phyloP scores from a whole-genome alignment of 2,888 invertebrate species.

The Agrochola lota region DNA sequence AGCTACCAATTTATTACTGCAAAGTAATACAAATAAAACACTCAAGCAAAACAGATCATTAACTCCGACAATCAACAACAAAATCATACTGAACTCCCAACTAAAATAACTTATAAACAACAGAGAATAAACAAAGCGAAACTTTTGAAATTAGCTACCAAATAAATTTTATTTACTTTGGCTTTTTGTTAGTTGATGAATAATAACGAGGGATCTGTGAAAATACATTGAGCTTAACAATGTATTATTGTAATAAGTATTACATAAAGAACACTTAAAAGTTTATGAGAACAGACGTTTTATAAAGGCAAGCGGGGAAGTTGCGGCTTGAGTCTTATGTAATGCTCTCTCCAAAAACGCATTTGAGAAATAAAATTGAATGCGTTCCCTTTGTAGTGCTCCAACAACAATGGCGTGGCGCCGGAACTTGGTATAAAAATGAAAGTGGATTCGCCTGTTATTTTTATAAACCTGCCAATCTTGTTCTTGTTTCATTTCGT shows the following conservation, averaged over 20 bases:
- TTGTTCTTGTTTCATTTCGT: constrained; percentile 86
- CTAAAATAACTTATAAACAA: constrained; percentile 69
- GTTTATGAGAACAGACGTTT: constrained; percentile 63
- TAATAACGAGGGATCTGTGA: constrained; percentile 68
- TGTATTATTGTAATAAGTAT: constrained; percentile 60
- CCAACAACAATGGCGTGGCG: constrained; percentile 82
- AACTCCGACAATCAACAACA: constrained; percentile 54
- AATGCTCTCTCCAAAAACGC: constrained; percentile 76
- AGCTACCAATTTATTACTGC: neutral
- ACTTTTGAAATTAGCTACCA: constrained; percentile 62
- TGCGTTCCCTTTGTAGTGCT: constrained; percentile 80
- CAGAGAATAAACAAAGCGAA: constrained; percentile 59
- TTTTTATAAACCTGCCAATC: constrained; percentile 87
- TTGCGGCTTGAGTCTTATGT: constrained; percentile 66
- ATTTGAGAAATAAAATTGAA: constrained; percentile 78
- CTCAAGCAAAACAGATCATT: constrained; percentile 41
- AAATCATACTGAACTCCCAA: constrained; percentile 60
- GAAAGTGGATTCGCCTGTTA: constrained; percentile 89
- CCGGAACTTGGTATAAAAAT: constrained; percentile 88
- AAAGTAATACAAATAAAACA: constrained; percentile 16
- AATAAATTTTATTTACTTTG: constrained; percentile 68
- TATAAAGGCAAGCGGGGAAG: constrained; percentile 60
- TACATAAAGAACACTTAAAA: constrained; percentile 63
- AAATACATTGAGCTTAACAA: constrained; percentile 56
- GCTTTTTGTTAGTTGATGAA: constrained; percentile 65